These are phyloP conservation scores for Micropterix aruncella DNA, from an alignment of 2,888 invertebrate genomes.

Conservation along the genomic window DNA sequence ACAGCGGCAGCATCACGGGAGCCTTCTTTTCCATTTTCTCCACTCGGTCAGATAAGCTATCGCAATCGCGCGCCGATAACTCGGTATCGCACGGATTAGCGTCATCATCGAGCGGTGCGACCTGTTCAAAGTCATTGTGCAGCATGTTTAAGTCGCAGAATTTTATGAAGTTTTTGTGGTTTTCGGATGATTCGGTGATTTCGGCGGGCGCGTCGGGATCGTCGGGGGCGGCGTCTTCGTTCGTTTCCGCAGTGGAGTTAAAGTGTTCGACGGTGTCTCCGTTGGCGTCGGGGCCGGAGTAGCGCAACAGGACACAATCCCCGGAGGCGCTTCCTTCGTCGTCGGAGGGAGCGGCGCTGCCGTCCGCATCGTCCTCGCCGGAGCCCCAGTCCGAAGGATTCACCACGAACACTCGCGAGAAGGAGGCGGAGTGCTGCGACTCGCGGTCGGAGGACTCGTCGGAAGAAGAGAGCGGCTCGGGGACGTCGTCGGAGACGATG, in stretches of 20 bases:
- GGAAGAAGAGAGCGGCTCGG: slow-evolving; percentile 15
- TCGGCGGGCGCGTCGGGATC: neutral
- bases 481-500: slow-evolving; percentile 23
- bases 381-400: slow-evolving; percentile 48
- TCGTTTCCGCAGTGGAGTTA: slow-evolving; percentile 1
- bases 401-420: slow-evolving; percentile 54
- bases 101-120: slow-evolving; percentile 8
- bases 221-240: slow-evolving; percentile 12
- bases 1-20: neutral
- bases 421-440: slow-evolving; percentile 24
- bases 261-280: neutral
- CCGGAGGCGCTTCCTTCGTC: slow-evolving; percentile 42
- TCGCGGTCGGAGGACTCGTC: slow-evolving; percentile 37
- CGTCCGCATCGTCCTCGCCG: slow-evolving; percentile 43
- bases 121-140: slow-evolving; percentile 27
- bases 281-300: slow-evolving; percentile 17
- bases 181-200: neutral
- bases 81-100: neutral
- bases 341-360: slow-evolving; percentile 43
- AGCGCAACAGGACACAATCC: slow-evolving; percentile 28
- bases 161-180: slow-evolving; percentile 17
- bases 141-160: slow-evolving; percentile 34
- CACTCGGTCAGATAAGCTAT: neutral
- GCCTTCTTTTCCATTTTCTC: neutral
- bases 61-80: neutral